phyloP scores from a whole-genome alignment of 2,797 vertebrate genomes.

The Crenichthys baileyi region DNA sequence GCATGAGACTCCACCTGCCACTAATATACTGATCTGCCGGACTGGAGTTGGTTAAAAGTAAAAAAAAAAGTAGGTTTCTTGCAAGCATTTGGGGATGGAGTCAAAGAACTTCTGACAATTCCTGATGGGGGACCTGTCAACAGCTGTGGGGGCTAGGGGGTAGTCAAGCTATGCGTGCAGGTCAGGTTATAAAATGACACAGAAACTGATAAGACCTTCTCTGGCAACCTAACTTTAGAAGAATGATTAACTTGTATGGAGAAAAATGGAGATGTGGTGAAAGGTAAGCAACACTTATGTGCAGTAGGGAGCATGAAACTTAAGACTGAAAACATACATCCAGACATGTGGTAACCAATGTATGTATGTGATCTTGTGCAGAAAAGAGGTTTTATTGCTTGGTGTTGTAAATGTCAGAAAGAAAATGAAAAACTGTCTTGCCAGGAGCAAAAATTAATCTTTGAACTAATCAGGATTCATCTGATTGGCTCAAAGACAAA shows the following conservation, averaged over 20 bases:
- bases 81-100: slow-evolving; percentile 71
- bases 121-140: slow-evolving; percentile 77
- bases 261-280: slow-evolving; percentile 32
- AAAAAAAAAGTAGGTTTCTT: neutral
- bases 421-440: slow-evolving; percentile 79
- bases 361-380: slow-evolving; percentile 11
- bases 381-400: slow-evolving; percentile 35
- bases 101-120: slow-evolving; percentile 40
- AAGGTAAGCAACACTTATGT: slow-evolving; percentile 30
- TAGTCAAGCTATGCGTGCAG: slow-evolving; percentile 63
- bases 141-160: slow-evolving; percentile 10
- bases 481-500: slow-evolving; percentile 29
- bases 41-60: slow-evolving; percentile 80
- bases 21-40: slow-evolving; percentile 61
- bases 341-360: neutral
- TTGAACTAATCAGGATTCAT: slow-evolving; percentile 61
- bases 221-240: slow-evolving; percentile 87
- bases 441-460: slow-evolving; percentile 71
- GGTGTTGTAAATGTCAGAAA: slow-evolving; percentile 73
- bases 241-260: slow-evolving; percentile 92
- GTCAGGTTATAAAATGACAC: slow-evolving; percentile 98
- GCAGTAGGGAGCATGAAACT: slow-evolving; percentile 22
- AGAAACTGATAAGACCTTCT: slow-evolving; percentile 91
- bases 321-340: slow-evolving; percentile 13
- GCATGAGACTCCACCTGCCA: slow-evolving; percentile 81